Evolutionary conservation across 2,113 vertebrate genomes (phyloP), one percentile per base, ranked within the genome.

Genomic region (Malurus elegans): DNA sequence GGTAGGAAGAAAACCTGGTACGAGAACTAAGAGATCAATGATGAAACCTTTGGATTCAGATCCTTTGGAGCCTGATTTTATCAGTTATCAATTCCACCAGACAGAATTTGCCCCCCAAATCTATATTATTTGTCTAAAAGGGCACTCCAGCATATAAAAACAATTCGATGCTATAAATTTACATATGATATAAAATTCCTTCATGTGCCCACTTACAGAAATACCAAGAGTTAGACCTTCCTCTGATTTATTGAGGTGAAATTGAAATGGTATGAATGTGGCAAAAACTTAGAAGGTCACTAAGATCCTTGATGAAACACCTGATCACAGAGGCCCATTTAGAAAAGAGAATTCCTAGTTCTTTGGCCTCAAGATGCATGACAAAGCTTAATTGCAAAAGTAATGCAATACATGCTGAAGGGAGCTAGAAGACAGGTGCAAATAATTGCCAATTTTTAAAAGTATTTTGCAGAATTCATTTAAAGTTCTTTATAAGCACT

Each of bases 361-460:
- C 29, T 89, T 81, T 42, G 71, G 47, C 79, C 67, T 88, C 38
- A 62, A 54, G 54, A 95, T n/a, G 38, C 64, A 72, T 24, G 62
- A 66, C 34, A 93, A 79, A 90, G 50, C 48, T 75, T 75, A 94
- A 82, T 10, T 82, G 50, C 57, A 89, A 92, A 92, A 82, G 70
- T 57, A 89, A 28, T 18, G 45, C 70, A 89, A 61, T 82, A 79
- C 9, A 62, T 34, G 38, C 62, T 69, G 53, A 91, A 91, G 40
- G 54, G 40, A 97, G n/a, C 34, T 54, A 26, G 25, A 58, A 90
- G 61, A 82, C 58, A 69, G 70, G 38, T 82, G 83, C 12, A 78
- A 94, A 71, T 54, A 84, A 54, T 21, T 45, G 32, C 8, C 5
- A 3, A 23, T 65, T 94, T 79, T 89, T 20, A 32, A 44, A 76